phyloP scores from a whole-genome alignment of 2,797 vertebrate genomes.

The Rhincodon typus region DNA sequence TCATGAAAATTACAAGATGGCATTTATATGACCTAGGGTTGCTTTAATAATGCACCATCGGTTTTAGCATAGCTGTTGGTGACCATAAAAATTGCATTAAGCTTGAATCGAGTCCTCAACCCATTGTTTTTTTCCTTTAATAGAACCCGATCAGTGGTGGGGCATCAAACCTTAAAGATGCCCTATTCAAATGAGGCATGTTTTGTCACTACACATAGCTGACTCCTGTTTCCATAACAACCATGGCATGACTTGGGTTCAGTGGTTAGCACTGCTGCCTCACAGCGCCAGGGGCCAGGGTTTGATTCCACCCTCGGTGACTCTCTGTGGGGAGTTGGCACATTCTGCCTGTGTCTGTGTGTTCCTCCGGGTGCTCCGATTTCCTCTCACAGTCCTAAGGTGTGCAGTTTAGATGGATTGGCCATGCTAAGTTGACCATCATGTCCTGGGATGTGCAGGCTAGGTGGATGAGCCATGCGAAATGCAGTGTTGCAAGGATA shows the following conservation, averaged over 20 bases:
- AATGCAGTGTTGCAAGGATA: too few relatives aligned
- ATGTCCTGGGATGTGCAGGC: too few relatives aligned
- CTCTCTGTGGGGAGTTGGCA: too few relatives aligned
- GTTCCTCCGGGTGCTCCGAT: too few relatives aligned
- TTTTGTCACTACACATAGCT: background rate
- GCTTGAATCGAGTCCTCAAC: background rate
- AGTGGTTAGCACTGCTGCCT: too few relatives aligned
- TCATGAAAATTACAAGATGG: background rate
- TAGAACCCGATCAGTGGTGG: background rate
- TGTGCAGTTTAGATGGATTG: too few relatives aligned
- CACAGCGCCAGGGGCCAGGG: too few relatives aligned
- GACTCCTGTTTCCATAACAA: background rate
- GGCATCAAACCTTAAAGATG: background rate
- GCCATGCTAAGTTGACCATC: too few relatives aligned
- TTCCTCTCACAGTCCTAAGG: too few relatives aligned
- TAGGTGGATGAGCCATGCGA: too few relatives aligned
- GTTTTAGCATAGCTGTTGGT: background rate
- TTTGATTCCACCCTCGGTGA: too few relatives aligned
- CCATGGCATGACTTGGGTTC: background rate
- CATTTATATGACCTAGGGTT: background rate
- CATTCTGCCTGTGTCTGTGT: too few relatives aligned
- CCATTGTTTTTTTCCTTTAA: background rate
- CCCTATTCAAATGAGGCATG: background rate
- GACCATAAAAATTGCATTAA: background rate
- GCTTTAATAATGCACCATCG: background rate